phyloP scores from a whole-genome alignment of 2,797 vertebrate genomes.

The Hapalemur alaotrensis region DNA sequence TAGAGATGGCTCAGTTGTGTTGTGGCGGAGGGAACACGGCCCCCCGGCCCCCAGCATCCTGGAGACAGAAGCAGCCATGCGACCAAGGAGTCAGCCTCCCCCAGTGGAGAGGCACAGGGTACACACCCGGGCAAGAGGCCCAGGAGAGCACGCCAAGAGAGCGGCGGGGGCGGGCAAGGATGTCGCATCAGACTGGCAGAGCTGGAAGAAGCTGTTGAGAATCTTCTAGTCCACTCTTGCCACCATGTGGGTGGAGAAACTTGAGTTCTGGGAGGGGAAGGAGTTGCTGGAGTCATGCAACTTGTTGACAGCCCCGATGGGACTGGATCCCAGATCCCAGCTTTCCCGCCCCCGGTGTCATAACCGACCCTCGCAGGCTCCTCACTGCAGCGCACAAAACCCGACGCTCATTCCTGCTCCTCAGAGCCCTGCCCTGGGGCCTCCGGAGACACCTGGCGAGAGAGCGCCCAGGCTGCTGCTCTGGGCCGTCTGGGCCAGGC shows the following conservation, averaged over 20 bases:
- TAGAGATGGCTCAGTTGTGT: not conserved
- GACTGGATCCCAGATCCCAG: too few relatives aligned
- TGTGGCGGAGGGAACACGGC: not conserved
- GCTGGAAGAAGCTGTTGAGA: not conserved
- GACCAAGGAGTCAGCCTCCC: not conserved
- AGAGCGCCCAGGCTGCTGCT: not conserved
- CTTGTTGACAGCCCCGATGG: too few relatives aligned
- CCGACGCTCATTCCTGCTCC: not conserved
- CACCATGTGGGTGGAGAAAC: not conserved
- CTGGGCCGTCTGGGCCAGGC: not conserved
- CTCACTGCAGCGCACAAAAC: not conserved
- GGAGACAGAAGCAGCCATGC: not conserved
- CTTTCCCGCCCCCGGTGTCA: too few relatives aligned
- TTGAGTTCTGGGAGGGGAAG: not conserved
- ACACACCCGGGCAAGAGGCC: too few relatives aligned
- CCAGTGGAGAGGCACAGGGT: not conserved
- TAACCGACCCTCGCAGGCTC: not conserved
- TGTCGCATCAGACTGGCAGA: not conserved
- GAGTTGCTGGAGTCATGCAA: not conserved
- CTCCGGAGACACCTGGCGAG: not conserved
- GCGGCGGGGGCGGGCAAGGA: not conserved
- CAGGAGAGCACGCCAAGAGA: not conserved
- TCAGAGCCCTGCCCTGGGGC: fast-evolving
- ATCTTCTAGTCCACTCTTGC: not conserved
- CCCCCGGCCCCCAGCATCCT: not conserved